A percentile compares a stretch with the other conserved stretches of the same genome.
phyloP scores from a whole-genome alignment of 2,113 vertebrate species.

The Microcebus ravelobensis region DNA sequence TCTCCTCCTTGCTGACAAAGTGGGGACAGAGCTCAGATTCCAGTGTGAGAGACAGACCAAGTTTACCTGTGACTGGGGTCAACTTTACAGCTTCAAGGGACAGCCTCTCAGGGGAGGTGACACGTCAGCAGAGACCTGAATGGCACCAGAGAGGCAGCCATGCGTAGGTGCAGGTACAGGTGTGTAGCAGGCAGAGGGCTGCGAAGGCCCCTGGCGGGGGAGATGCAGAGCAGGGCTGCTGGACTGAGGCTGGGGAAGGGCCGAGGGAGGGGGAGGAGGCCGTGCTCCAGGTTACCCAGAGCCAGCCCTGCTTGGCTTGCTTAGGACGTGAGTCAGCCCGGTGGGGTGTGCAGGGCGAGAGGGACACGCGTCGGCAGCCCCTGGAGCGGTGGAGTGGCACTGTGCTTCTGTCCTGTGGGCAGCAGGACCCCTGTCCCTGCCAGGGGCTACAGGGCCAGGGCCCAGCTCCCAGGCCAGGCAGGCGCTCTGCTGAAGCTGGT shows the following conservation, averaged over 20 bases:
- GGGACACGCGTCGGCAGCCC: not conserved
- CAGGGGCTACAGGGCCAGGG: not conserved
- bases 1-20: not conserved
- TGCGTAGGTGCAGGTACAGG: rapidly evolving
- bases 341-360: not conserved
- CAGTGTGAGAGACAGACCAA: not conserved
- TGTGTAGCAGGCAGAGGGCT: not conserved
- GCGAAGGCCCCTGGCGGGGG: no score
- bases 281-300: not conserved
- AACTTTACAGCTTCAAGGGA: not conserved
- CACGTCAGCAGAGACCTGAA: not conserved
- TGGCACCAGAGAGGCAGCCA: not conserved
- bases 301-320: not conserved
- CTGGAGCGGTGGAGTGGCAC: no score
- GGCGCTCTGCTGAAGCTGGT: not conserved
- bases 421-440: not conserved
- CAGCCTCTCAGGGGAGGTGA: not conserved
- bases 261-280: not conserved
- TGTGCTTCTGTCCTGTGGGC: not conserved
- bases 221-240: not conserved
- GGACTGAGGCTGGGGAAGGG: not conserved
- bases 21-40: not conserved
- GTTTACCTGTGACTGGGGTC: not conserved
- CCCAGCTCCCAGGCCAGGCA: not conserved
- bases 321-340: not conserved